These are phyloP conservation scores for Gonioctena quinquepunctata DNA, from an alignment of 1,140 invertebrate species.

Conservation along the genomic window DNA sequence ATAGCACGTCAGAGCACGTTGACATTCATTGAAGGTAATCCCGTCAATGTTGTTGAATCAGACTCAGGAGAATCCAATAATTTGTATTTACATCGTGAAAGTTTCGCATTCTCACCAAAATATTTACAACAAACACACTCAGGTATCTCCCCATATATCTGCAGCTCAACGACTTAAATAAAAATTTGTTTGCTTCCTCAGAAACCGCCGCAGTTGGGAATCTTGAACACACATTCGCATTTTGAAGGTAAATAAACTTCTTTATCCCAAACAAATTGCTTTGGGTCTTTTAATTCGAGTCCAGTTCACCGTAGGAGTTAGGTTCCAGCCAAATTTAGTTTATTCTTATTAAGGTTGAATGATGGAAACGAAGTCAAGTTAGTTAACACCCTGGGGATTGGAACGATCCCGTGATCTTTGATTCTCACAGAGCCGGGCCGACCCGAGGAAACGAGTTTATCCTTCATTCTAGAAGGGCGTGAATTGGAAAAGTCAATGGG, in stretches of 20 bases:
- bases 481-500: too few relatives aligned
- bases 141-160: neutral
- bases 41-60: too few relatives aligned
- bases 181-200: conserved; percentile 1
- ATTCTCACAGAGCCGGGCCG: neutral
- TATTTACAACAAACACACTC: neutral
- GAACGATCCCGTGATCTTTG: conserved; percentile 2
- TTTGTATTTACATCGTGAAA: neutral
- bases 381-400: conserved; percentile 10
- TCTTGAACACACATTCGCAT: conserved; percentile 15
- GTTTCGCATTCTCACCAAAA: neutral
- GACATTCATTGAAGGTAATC: too few relatives aligned
- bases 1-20: too few relatives aligned
- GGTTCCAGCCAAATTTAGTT: conserved; percentile 6
- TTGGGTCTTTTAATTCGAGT: conserved; percentile 9
- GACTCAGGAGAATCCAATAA: too few relatives aligned
- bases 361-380: conserved; percentile 15
- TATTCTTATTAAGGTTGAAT: conserved; percentile 19
- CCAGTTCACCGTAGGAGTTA: conserved; percentile 9
- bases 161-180: neutral
- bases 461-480: too few relatives aligned
- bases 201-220: neutral
- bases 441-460: neutral
- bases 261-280: conserved; percentile 3
- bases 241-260: conserved; percentile 8